A percentile compares a stretch with the other conserved stretches of the same genome.
These are phyloP conservation scores for Acestrorhynchus altus DNA, from an alignment of 2,797 vertebrate species.

Conservation along the genomic window DNA sequence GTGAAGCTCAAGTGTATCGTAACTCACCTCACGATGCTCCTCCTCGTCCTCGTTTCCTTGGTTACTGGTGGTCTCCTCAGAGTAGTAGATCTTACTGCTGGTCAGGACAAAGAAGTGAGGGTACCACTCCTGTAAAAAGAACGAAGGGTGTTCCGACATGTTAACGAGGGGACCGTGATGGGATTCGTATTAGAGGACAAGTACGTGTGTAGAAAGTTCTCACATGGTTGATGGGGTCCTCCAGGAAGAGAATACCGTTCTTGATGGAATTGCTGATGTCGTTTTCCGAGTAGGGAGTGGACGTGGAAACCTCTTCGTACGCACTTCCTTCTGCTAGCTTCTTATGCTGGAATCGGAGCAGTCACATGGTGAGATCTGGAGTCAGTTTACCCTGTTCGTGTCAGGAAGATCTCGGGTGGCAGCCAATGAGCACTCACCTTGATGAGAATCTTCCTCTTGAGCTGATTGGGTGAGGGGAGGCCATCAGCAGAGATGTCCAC, in stretches of 20 bases:
- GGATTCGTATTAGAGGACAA: too few relatives aligned
- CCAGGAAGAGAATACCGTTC: constrained; percentile 95
- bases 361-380: neutral
- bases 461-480: constrained; percentile 96
- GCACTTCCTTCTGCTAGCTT: constrained; percentile 97
- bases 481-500: constrained; percentile 94
- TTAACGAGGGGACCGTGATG: too few relatives aligned
- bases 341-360: constrained; percentile 85
- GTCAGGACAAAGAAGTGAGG: constrained; percentile 98
- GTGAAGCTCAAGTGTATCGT: too few relatives aligned
- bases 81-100: constrained; percentile 98
- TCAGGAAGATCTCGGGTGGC: too few relatives aligned
- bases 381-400: too few relatives aligned
- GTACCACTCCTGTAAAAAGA: constrained; percentile 90
- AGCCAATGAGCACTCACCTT: constrained; percentile 79
- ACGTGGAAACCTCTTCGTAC: constrained; percentile 93
- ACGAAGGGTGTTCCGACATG: neutral
- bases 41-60: constrained; percentile 97
- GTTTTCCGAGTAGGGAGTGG: constrained; percentile 93
- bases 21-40: constrained; percentile 95
- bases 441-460: constrained; percentile 97
- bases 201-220: too few relatives aligned
- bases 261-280: constrained; percentile 99
- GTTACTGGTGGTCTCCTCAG: constrained; percentile 91
- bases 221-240: constrained; percentile 98